Evolutionary conservation across 2,888 invertebrate genomes (phyloP).

Genomic region (Sesia bembeciformis): DNA sequence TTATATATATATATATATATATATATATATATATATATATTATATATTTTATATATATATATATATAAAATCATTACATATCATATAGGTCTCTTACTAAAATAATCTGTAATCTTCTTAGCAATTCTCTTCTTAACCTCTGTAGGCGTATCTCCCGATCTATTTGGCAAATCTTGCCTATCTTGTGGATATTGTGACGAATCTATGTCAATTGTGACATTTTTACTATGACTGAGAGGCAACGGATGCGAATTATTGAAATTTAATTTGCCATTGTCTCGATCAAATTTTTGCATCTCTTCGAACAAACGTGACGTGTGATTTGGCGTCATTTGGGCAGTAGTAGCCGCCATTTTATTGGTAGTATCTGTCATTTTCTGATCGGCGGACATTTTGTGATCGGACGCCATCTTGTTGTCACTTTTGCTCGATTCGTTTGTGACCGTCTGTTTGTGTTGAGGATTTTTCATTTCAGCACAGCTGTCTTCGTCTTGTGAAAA

Average conservation of each 20-base stretch:
- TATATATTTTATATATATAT: too few species aligned
- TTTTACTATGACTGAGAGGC: slow-evolving; percentile 10
- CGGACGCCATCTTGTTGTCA: slow-evolving; percentile 1
- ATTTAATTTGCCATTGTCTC: slow-evolving; percentile 31
- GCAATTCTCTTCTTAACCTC: slow-evolving; percentile 44
- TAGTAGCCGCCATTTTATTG: neutral
- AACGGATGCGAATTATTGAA: slow-evolving; percentile 23
- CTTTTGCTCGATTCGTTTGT: neutral
- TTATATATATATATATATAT: too few species aligned
- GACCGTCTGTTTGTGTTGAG: neutral
- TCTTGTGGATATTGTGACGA: slow-evolving; percentile 13
- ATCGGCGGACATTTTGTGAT: slow-evolving; percentile 3
- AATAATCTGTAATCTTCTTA: slow-evolving; percentile 61
- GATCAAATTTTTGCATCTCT: slow-evolving; percentile 38
- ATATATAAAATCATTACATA: too few species aligned
- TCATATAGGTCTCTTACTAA: slow-evolving; percentile 42
- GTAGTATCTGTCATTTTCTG: slow-evolving; percentile 3
- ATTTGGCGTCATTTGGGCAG: neutral
- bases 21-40: too few species aligned
- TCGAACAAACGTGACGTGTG: slow-evolving; percentile 28
- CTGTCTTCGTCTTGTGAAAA: slow-evolving; percentile 41
- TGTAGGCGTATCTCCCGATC: slow-evolving; percentile 21
- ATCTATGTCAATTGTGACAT: slow-evolving; percentile 6
- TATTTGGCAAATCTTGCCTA: slow-evolving; percentile 1
- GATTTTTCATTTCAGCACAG: slow-evolving; percentile 10